Percentiles rank a stretch among this genome's conserved stretches.
These are phyloP conservation scores for Hipposideros armiger DNA, from an alignment of 2,113 vertebrate species.

Conservation along the genomic window DNA sequence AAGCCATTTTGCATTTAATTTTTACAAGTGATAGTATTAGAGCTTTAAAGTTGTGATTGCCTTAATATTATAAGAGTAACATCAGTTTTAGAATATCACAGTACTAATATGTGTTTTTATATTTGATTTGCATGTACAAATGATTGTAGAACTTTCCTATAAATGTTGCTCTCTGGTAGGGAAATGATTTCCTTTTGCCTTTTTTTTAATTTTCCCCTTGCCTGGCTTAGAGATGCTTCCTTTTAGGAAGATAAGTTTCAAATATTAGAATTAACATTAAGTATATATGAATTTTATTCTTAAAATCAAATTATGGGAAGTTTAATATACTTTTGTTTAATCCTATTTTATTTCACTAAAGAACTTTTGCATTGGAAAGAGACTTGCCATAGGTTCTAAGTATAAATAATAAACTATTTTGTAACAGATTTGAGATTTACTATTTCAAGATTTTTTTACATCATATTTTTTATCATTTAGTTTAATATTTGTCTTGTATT, in stretches of 20 bases:
- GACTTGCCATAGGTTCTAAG: conserved; percentile 32
- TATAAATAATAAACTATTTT: conserved; percentile 65
- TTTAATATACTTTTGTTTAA: conserved; percentile 42
- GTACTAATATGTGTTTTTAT: conserved; percentile 48
- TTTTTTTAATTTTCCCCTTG: neutral
- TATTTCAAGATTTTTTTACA: neutral
- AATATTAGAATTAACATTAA: conserved; percentile 21
- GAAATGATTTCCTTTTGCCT: conserved; percentile 37
- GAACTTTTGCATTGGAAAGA: conserved; percentile 34
- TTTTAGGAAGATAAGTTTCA: conserved; percentile 59
- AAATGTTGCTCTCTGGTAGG: conserved; percentile 19
- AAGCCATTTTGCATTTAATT: conserved; percentile 70
- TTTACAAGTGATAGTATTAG: conserved; percentile 59
- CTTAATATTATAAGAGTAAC: conserved; percentile 51
- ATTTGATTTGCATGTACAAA: conserved; percentile 50
- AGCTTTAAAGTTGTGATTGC: conserved; percentile 58
- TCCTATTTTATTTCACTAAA: conserved; percentile 20
- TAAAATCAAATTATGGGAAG: neutral
- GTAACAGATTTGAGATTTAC: conserved; percentile 50
- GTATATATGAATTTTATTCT: neutral
- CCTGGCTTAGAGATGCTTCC: neutral
- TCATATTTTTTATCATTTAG: neutral
- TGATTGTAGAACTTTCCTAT: conserved; percentile 23
- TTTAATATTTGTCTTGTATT: conserved; percentile 53
- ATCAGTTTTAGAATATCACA: conserved; percentile 28